Percentiles rank a stretch among this genome's conserved stretches.
phyloP scores from a whole-genome alignment of 2,113 vertebrate species.

The Emydura subglobosa region DNA sequence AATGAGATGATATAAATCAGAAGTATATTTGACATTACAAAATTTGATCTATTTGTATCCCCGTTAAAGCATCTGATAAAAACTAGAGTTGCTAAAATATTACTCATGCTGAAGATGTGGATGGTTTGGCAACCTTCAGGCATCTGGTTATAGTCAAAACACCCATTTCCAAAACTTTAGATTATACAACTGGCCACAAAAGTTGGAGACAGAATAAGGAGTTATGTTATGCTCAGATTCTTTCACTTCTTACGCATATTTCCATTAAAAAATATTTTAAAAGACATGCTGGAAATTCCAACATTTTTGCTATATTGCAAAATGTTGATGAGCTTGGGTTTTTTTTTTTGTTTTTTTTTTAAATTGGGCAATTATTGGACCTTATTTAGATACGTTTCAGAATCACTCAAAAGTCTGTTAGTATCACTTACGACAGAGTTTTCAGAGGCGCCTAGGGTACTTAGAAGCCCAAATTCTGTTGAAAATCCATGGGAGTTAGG shows the following conservation, averaged over 20 bases:
- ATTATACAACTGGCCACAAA: conserved; percentile 62
- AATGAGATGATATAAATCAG: background rate
- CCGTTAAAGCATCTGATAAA: background rate
- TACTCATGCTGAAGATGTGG: conserved; percentile 47
- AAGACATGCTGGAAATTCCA: conserved; percentile 57
- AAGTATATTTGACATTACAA: background rate
- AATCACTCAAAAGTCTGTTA: background rate
- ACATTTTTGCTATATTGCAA: background rate
- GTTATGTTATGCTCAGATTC: conserved; percentile 63
- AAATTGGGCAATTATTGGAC: background rate
- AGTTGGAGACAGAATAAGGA: conserved; percentile 59
- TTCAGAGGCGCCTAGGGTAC: background rate
- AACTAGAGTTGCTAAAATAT: background rate
- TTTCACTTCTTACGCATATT: conserved; percentile 62
- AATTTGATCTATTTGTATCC: too few species aligned
- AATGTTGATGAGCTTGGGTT: background rate
- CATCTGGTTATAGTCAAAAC: conserved; percentile 76
- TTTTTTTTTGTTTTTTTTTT: background rate
- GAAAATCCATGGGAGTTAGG: background rate
- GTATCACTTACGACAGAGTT: background rate
- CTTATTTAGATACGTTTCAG: conserved; percentile 23
- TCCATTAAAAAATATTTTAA: conserved; percentile 22
- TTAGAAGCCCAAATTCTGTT: background rate
- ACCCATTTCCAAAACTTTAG: conserved; percentile 55
- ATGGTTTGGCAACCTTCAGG: conserved; percentile 63